A percentile compares a stretch with the other conserved stretches of the same genome.
Conservation (phyloP, 2,888 invertebrate species). For the Blastobasis adustella region DNA sequence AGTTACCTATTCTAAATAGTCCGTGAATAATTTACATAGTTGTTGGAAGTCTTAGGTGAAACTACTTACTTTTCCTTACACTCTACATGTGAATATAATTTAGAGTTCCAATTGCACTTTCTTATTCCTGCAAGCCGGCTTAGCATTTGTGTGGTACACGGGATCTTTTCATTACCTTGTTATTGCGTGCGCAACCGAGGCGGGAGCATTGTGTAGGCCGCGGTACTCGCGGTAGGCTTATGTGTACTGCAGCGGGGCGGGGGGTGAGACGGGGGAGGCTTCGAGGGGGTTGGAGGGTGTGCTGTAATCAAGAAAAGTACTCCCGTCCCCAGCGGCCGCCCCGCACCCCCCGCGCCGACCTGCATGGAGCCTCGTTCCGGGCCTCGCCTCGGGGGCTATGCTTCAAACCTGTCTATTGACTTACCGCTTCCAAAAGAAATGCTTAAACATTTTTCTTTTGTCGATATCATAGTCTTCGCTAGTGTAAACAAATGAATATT, state of each 20-base stretch:
- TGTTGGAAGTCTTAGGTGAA: too few relatives aligned
- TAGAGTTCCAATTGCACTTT: too few relatives aligned
- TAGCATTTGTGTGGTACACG: too few relatives aligned
- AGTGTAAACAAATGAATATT: constrained; percentile 39
- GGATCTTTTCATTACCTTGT: too few relatives aligned
- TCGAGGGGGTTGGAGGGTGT: constrained; percentile 39
- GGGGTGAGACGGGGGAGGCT: constrained; percentile 27
- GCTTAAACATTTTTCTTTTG: constrained; percentile 60
- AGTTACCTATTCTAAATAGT: too few relatives aligned
- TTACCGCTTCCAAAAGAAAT: constrained; percentile 58
- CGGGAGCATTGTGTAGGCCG: constrained; percentile 39
- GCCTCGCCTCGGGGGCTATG: constrained; percentile 63
- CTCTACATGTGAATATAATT: too few relatives aligned
- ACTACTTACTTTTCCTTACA: too few relatives aligned
- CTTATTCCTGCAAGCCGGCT: too few relatives aligned
- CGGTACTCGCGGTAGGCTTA: constrained; percentile 26
- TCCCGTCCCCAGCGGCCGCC: constrained; percentile 56
- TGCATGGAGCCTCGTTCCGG: constrained; percentile 32
- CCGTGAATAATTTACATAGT: too few relatives aligned
- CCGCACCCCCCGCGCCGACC: constrained; percentile 25
- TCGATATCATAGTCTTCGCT: constrained; percentile 29
- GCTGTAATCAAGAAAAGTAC: constrained; percentile 76
- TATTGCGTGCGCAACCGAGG: too few relatives aligned
- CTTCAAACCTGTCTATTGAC: constrained; percentile 69
- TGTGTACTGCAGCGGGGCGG: constrained; percentile 48